These are phyloP conservation scores for Pseudomyrmex sp. DNA, from an alignment of 1,140 invertebrate species.

Conservation along the genomic window DNA sequence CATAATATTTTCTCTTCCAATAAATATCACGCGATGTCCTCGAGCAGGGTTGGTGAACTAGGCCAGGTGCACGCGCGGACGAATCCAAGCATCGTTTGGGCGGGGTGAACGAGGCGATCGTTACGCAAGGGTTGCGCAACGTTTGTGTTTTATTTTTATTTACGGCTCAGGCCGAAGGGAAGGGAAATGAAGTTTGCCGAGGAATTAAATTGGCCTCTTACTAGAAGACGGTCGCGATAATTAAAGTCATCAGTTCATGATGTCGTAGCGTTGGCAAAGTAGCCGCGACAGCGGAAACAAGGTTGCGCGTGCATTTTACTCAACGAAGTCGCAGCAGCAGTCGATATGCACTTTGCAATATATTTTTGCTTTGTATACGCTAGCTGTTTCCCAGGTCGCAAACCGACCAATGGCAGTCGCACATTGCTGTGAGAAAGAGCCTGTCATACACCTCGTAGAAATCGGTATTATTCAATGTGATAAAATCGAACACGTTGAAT, in stretches of 20 bases:
- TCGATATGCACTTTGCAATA: constrained; percentile 24
- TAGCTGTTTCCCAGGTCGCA: not conserved
- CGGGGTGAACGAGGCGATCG: constrained; percentile 17
- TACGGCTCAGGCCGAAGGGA: not conserved
- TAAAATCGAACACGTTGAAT: constrained; percentile 21
- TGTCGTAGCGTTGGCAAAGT: constrained; percentile 49
- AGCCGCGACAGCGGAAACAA: constrained; percentile 20
- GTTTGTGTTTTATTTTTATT: constrained; percentile 48
- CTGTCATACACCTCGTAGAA: constrained; percentile 18
- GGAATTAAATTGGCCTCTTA: constrained; percentile 75
- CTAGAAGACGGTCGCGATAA: constrained; percentile 70
- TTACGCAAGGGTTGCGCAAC: constrained; percentile 27
- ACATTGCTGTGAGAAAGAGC: not conserved
- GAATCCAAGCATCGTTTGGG: constrained; percentile 11
- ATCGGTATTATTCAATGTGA: constrained; percentile 33
- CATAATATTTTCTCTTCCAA: not conserved
- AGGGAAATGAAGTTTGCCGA: constrained; percentile 58
- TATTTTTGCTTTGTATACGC: constrained; percentile 9
- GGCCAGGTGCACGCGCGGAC: not conserved
- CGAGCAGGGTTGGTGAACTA: not conserved
- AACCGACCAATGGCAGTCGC: constrained; percentile 24
- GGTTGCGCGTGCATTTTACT: constrained; percentile 43
- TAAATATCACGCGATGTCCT: constrained; percentile 5
- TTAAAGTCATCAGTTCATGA: constrained; percentile 75
- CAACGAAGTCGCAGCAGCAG: not conserved